Base-by-base conservation (phyloP, 1,140 invertebrate genomes). In the Lepidotrigona ventralis region DNA sequence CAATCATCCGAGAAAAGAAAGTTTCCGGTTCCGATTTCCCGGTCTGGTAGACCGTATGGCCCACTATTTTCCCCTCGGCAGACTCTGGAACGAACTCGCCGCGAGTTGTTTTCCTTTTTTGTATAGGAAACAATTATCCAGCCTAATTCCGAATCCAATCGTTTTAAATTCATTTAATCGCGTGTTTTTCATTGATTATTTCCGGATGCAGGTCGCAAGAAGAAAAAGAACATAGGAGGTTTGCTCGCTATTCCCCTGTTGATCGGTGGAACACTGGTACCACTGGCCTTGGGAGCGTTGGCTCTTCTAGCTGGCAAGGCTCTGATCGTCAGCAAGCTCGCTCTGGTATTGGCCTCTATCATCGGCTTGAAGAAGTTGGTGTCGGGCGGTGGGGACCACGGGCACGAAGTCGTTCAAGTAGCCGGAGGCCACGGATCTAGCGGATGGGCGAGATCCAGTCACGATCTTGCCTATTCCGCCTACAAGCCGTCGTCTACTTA, bases 291-390 rank as follows among this genome's bases (percentile, higher is more conserved):
- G 68, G 97, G 97, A 70, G 96, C 97, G 6, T 92, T 98, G 11
- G 97, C 97, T 8, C 95, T 98, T 23, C 91, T 98, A 54, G 97
- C 97, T 33, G 97, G 97, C 81, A 98, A 98, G 92, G 97, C 97
- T 58, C 93, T 98, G 58, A 97, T 98, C 88, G 96, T 98, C 71
- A 97, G 97, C 90, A 98, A 98, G 91, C 92, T 98, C 68, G 97
- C 97, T 14, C 91, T 98, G 56, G 97, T 97, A 0, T 93, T 98
- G 39, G 97, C 97, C 54, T 97, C 96, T 79, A 97, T 98, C 85
- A 97, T 98, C 79, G 97, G 97, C 1, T 93, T 98, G 88, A 98
- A 97, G 95, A 97, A 97, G 90, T 95, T 98, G 2, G 93, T 97
- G 23, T 96, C 96, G 21, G 95, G 95, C 9, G 95, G 95, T 46